Evolutionary conservation across 2,113 vertebrate species (phyloP).

Genomic region (Trichechus manatus): DNA sequence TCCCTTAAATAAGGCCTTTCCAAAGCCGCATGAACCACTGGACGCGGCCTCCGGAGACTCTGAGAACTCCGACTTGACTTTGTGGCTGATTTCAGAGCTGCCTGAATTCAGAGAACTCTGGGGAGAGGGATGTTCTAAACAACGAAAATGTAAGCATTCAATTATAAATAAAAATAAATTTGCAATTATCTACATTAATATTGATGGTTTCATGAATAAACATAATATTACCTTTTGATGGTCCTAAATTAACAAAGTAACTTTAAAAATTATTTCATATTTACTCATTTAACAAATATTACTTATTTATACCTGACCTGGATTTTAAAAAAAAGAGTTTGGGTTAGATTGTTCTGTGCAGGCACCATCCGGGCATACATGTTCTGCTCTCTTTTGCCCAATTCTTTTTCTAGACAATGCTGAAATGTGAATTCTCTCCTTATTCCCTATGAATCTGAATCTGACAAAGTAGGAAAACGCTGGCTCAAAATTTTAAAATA

Average conservation of each 20-base stretch:
- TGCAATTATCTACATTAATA: conserved; percentile 49
- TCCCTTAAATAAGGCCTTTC: conserved; percentile 9
- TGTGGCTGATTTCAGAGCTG: conserved; percentile 32
- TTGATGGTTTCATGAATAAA: conserved; percentile 15
- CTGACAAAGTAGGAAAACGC: conserved; percentile 52
- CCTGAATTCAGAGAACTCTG: conserved; percentile 18
- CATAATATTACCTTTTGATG: background rate
- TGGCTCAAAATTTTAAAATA: conserved; percentile 45
- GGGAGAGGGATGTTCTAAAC: background rate
- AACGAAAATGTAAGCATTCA: conserved; percentile 51
- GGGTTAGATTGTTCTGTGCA: background rate
- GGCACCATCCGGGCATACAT: background rate
- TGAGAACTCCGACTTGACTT: background rate
- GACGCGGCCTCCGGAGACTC: background rate
- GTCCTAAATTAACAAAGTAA: conserved; percentile 27
- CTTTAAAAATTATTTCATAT: background rate
- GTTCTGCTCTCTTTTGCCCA: background rate
- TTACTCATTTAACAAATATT: conserved; percentile 47
- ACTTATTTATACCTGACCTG: conserved; percentile 28
- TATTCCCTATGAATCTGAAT: conserved; percentile 26
- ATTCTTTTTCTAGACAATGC: conserved; percentile 24
- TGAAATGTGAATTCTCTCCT: background rate
- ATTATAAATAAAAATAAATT: conserved; percentile 34
- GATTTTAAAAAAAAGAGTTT: background rate
- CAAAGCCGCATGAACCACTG: background rate